Evolutionary conservation across 2,113 vertebrate genomes (phyloP).

Genomic region (Sakesphorus luctuosus): DNA sequence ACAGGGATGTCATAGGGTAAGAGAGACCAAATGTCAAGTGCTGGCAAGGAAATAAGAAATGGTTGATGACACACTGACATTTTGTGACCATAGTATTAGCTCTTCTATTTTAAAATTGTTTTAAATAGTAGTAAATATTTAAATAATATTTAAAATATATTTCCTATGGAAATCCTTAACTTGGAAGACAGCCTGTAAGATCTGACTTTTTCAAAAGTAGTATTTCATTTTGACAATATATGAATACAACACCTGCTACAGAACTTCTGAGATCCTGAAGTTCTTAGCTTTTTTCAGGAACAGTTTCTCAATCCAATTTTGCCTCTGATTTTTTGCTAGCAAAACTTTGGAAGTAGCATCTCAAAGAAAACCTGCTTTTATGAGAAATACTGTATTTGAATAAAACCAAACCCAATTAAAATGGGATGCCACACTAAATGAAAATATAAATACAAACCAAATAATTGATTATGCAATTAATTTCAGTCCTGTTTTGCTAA

Average conservation of each 20-base stretch:
- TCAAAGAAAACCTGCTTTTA: slow-evolving; percentile 43
- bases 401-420: background rate
- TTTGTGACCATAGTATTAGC: slow-evolving; percentile 56
- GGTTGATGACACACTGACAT: slow-evolving; percentile 51
- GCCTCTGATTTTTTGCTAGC: background rate
- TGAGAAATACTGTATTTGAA: slow-evolving; percentile 7
- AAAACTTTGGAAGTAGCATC: slow-evolving; percentile 55
- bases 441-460: background rate
- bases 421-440: background rate
- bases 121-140: slow-evolving; percentile 76
- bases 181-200: slow-evolving; percentile 73
- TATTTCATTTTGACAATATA: slow-evolving; percentile 62
- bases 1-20: slow-evolving; percentile 38
- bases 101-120: slow-evolving; percentile 64
- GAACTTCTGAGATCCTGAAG: slow-evolving; percentile 53
- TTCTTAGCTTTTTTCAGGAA: slow-evolving; percentile 51
- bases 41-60: slow-evolving; percentile 45
- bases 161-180: slow-evolving; percentile 67
- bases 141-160: slow-evolving; percentile 76
- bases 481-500: background rate
- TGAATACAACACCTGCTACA: slow-evolving; percentile 45
- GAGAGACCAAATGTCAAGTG: slow-evolving; percentile 55
- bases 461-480: background rate
- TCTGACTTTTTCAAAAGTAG: slow-evolving; percentile 58
- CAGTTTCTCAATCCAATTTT: slow-evolving; percentile 32